Conservation (phyloP, 2,113 vertebrate species). For the Sturnus vulgaris region DNA sequence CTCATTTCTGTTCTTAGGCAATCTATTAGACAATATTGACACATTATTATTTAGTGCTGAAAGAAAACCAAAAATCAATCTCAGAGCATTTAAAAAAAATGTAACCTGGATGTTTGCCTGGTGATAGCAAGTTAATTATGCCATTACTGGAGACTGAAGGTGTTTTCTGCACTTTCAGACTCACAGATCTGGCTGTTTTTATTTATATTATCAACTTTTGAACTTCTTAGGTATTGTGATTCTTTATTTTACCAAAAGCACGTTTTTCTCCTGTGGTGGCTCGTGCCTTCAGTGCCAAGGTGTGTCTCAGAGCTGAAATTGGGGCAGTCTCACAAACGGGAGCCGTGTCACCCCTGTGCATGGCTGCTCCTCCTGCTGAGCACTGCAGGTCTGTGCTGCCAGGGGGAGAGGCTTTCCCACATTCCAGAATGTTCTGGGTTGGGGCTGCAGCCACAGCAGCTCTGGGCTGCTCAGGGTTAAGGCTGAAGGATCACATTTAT, state of each 20-base stretch:
- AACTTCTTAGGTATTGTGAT: neutral
- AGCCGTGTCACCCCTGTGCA: too few species aligned
- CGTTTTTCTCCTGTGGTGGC: neutral
- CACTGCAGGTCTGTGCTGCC: neutral
- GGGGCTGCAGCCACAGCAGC: rapidly evolving
- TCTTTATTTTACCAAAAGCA: neutral
- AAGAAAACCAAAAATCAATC: neutral
- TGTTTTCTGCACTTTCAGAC: neutral
- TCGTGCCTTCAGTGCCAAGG: neutral
- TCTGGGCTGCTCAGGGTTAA: neutral
- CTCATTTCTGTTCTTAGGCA: neutral
- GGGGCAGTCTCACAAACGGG: neutral
- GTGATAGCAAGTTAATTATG: neutral
- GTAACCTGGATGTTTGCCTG: neutral
- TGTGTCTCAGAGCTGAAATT: neutral
- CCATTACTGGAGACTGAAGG: neutral
- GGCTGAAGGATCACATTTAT: neutral
- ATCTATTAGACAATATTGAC: neutral
- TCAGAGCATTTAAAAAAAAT: neutral
- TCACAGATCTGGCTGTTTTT: neutral
- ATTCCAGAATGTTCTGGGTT: neutral
- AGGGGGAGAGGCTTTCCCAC: neutral
- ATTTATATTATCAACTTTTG: neutral
- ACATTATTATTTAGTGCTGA: neutral
- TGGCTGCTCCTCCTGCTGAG: neutral